Evolutionary conservation across 2,888 invertebrate species (phyloP).

Genomic region (Papilio gigon): DNA sequence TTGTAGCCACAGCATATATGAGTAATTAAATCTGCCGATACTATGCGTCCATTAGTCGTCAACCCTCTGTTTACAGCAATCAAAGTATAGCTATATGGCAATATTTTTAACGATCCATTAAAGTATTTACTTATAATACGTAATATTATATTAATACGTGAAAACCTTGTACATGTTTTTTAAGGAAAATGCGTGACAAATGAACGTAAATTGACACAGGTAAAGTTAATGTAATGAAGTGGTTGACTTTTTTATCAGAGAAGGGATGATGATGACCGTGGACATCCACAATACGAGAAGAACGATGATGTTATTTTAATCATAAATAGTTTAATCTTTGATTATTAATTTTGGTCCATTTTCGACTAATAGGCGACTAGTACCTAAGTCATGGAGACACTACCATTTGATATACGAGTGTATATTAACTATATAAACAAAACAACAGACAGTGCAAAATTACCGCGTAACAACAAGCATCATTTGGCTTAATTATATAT

Average conservation of each 20-base stretch:
- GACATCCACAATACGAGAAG: too few relatives aligned
- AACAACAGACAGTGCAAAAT: background rate
- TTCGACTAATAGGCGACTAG: too few relatives aligned
- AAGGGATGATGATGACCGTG: too few relatives aligned
- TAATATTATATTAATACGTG: too few relatives aligned
- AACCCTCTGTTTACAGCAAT: background rate
- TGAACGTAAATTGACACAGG: too few relatives aligned
- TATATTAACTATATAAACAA: background rate
- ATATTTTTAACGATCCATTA: background rate
- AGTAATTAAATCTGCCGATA: constrained; percentile 15
- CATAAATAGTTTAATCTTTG: too few relatives aligned
- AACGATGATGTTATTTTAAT: too few relatives aligned
- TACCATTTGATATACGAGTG: background rate
- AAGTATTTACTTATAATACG: background rate
- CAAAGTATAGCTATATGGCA: background rate
- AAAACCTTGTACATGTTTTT: too few relatives aligned
- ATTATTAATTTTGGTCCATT: too few relatives aligned
- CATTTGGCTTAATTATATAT: constrained; percentile 23
- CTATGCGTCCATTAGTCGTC: constrained; percentile 26
- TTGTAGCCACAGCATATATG: constrained; percentile 26
- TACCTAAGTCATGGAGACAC: background rate
- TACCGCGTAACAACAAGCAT: background rate
- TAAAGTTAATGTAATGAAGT: too few relatives aligned
- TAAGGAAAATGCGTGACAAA: too few relatives aligned
- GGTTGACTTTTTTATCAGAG: too few relatives aligned